A percentile compares a stretch with the other conserved stretches of the same genome.
phyloP scores from a whole-genome alignment of 1,140 invertebrate species.

The Musca domestica region DNA sequence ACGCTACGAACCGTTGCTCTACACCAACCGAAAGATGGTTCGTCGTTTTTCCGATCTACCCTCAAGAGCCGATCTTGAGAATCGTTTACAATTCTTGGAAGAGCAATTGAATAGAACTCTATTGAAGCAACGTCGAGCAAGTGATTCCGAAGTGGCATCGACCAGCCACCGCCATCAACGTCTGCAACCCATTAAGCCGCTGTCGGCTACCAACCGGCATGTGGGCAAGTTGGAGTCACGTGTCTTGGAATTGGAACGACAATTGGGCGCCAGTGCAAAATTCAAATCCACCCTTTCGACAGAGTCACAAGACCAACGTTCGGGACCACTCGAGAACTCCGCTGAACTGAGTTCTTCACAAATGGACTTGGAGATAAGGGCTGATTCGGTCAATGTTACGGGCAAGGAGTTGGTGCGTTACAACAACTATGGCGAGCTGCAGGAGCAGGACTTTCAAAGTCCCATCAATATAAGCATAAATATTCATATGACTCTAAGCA shows the following conservation, averaged over 20 bases:
- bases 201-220: neutral
- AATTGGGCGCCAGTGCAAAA: slow-evolving; percentile 44
- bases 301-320: slow-evolving; percentile 26
- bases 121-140: slow-evolving; percentile 53
- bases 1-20: slow-evolving; percentile 39
- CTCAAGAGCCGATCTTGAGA: slow-evolving; percentile 50
- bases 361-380: slow-evolving; percentile 27
- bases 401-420: slow-evolving; percentile 48
- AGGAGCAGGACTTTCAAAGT: slow-evolving; percentile 37
- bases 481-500: slow-evolving; percentile 48
- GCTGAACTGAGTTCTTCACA: slow-evolving; percentile 27
- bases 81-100: slow-evolving; percentile 51
- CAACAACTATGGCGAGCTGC: slow-evolving; percentile 39
- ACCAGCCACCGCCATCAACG: slow-evolving; percentile 11
- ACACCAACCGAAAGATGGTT: slow-evolving; percentile 39
- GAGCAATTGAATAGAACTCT: slow-evolving; percentile 50
- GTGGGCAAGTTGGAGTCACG: slow-evolving; percentile 42
- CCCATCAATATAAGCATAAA: slow-evolving; percentile 51
- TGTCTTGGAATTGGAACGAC: slow-evolving; percentile 45
- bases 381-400: slow-evolving; percentile 39
- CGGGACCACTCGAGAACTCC: slow-evolving; percentile 9
- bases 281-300: slow-evolving; percentile 27
- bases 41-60: slow-evolving; percentile 53
- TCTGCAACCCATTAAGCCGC: slow-evolving; percentile 32
- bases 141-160: slow-evolving; percentile 54